Evolutionary conservation across 2,888 invertebrate species (phyloP).

Genomic region (Tribolium freemani): DNA sequence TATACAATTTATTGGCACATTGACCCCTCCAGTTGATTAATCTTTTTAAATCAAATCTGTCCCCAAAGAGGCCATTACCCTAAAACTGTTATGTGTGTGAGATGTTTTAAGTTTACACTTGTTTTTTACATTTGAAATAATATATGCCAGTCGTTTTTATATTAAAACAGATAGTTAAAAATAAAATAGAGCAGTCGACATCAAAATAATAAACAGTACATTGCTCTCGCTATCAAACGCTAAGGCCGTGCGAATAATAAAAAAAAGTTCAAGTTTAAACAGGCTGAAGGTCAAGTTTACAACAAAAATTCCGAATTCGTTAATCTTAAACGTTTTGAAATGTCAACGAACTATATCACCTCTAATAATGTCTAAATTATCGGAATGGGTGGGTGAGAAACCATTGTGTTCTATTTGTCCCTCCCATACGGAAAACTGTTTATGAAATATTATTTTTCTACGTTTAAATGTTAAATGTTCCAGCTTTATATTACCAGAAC

Average conservation of each 20-base stretch:
- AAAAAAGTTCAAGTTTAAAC: slow-evolving; percentile 21
- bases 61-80: neutral
- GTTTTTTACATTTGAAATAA: neutral
- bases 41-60: neutral
- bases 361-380: neutral
- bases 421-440: neutral
- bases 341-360: slow-evolving; percentile 31
- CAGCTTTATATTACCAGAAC: neutral
- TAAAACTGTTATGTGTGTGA: neutral
- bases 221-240: slow-evolving; percentile 33
- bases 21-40: too few relatives aligned
- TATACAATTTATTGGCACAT: too few relatives aligned
- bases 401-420: neutral
- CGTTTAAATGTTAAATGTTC: neutral
- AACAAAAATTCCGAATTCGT: slow-evolving; percentile 23
- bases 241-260: slow-evolving; percentile 2
- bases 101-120: neutral
- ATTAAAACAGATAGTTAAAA: neutral
- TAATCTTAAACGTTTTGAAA: slow-evolving; percentile 4
- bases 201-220: slow-evolving; percentile 31
- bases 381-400: neutral
- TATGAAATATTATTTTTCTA: neutral
- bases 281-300: slow-evolving; percentile 31
- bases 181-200: slow-evolving; percentile 18
- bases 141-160: neutral